These are phyloP conservation scores for Clivina fossor DNA, from an alignment of 2,888 invertebrate genomes.

Conservation along the genomic window DNA sequence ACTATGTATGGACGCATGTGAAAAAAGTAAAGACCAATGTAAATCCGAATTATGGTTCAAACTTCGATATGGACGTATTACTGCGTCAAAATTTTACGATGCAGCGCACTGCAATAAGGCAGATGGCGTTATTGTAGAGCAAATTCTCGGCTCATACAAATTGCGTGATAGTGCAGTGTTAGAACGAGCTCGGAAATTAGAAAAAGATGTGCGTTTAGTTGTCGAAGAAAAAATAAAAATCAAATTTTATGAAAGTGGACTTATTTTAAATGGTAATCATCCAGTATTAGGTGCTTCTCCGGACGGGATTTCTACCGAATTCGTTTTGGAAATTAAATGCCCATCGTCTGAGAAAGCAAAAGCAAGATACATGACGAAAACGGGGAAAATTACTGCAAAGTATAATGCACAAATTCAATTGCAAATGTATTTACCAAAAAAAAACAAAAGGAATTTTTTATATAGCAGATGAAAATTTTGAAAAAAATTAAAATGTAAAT, in stretches of 20 bases:
- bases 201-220: background rate
- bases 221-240: background rate
- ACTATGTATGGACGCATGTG: background rate
- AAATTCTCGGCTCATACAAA: conserved; percentile 1
- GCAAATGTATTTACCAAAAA: too few species aligned
- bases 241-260: background rate
- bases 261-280: conserved; percentile 1
- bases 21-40: background rate
- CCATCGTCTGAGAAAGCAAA: too few species aligned
- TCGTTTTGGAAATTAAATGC: background rate
- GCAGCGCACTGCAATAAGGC: background rate
- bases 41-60: background rate
- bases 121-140: conserved; percentile 1
- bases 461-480: too few species aligned
- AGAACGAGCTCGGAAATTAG: background rate
- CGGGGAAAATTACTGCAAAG: too few species aligned
- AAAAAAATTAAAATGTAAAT: too few species aligned
- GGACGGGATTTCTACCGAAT: background rate
- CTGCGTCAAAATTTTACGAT: background rate
- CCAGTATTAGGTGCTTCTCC: conserved; percentile 3
- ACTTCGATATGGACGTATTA: background rate
- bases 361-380: too few species aligned
- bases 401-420: too few species aligned
- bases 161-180: background rate
- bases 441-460: too few species aligned